Percentiles rank a stretch among this genome's conserved stretches.
These are phyloP conservation scores for Tinea semifulvella DNA, from an alignment of 2,888 invertebrate species.

Conservation along the genomic window DNA sequence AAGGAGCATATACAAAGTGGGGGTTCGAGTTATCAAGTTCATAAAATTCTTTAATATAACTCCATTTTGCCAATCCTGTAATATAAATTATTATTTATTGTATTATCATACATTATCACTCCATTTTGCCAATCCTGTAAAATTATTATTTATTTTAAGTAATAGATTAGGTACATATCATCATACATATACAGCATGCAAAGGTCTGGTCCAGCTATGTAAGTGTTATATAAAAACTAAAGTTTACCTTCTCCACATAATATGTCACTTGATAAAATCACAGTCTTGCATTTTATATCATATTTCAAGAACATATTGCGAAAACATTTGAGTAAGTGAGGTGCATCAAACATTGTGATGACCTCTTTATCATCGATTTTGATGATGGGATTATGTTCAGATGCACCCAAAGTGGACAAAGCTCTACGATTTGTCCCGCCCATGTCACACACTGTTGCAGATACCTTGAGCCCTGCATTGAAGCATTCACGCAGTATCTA, in stretches of 20 bases:
- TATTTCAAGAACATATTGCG: constrained; percentile 18
- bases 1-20: constrained; percentile 13
- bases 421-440: constrained; percentile 7
- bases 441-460: constrained; percentile 14
- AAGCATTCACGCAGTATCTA: constrained; percentile 13
- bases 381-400: constrained; percentile 4
- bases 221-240: too few species aligned
- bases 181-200: not conserved
- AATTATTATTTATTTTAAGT: not conserved
- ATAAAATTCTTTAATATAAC: constrained; percentile 11
- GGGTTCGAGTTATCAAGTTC: constrained; percentile 4
- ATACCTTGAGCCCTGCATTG: not conserved
- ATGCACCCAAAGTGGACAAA: constrained; percentile 10
- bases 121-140: not conserved
- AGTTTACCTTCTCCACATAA: constrained; percentile 1
- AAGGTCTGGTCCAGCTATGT: too few species aligned
- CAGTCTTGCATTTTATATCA: constrained; percentile 16
- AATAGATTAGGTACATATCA: not conserved
- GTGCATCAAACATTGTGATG: constrained; percentile 18
- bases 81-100: too few species aligned
- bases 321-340: constrained; percentile 18
- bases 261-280: constrained; percentile 10
- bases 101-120: too few species aligned
- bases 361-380: constrained; percentile 12
- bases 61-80: not conserved